Evolutionary conservation across 2,797 vertebrate species (phyloP), one percentile per base, ranked within the genome.

Genomic region (Amblyopsis hoosieri): DNA sequence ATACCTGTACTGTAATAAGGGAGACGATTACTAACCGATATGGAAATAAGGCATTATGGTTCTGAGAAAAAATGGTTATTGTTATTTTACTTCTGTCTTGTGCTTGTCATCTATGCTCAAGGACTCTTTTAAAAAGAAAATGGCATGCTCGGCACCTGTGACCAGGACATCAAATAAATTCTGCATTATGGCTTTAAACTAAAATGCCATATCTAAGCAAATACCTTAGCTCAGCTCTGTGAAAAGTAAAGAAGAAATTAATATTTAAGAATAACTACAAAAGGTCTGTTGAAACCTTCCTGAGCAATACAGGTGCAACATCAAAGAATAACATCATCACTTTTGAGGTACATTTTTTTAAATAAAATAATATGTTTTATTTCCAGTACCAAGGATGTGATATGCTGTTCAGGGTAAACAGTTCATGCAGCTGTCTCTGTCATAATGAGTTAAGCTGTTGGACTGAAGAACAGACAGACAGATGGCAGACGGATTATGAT

Each of bases 401-500:
- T 58, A 55, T 23, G 56, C 59, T 56, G 29, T 69, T 62, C 56
- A 47, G 51, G 61, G 69, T 67, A 15, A 77, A 68, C 29, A 15
- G 48, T 4, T 13, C 33, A 37, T 37, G 33, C 12, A 17, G 17
- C 29, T 29, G 9, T 45, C 42, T 15, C 13, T 8, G 17, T 14
- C 33, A 45, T 46, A 51, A 53, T 51, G 57, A 4, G 4, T 19
- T 55, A 47, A 66, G 10, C 33, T 37, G 33, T 37, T 37, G 33
- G 52, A 54, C 59, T 61, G 68, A 46, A 67, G 80, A 53, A 65
- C 47, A 72, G 55, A 71, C 54, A 47, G 47, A 46, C 54, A 67
- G 61, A 42, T 3, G 10, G 60, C 51, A 54, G 73, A 80, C 53
- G 79, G 83, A 85, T 84, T 79, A 79, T 66, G 54, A 10, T 48